Percentiles rank a stretch among this genome's conserved stretches.
These are phyloP conservation scores for Dipodomys spectabilis DNA, from an alignment of 2,113 vertebrate species.

Conservation along the genomic window DNA sequence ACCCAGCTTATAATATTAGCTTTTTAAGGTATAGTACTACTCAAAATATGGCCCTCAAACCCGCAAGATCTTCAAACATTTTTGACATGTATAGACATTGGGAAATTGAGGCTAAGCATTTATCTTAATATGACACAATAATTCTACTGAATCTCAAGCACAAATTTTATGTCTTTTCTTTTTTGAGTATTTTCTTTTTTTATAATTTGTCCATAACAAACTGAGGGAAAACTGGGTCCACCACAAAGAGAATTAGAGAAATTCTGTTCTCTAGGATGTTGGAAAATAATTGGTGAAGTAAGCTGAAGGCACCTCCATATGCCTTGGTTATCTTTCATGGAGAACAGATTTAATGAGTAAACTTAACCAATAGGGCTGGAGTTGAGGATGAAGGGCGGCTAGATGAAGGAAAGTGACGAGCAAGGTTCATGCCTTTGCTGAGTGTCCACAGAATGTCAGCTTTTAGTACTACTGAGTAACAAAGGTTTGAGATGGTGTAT, in stretches of 20 bases:
- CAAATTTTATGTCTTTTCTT: background rate
- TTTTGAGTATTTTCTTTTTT: constrained; percentile 2
- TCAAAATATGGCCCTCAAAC: background rate
- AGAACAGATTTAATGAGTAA: background rate
- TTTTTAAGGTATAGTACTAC: background rate
- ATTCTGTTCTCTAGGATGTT: background rate
- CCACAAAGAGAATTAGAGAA: background rate
- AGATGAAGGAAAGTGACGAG: background rate
- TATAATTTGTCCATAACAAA: background rate
- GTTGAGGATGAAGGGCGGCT: background rate
- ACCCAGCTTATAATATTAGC: background rate
- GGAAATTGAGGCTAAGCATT: background rate
- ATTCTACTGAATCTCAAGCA: constrained; percentile 16
- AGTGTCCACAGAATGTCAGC: background rate
- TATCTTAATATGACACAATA: background rate
- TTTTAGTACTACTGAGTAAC: background rate
- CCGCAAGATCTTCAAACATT: background rate
- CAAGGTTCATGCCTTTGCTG: background rate
- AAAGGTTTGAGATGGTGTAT: background rate
- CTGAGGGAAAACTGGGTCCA: background rate
- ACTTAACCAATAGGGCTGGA: background rate
- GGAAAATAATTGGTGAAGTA: background rate
- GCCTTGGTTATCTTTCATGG: background rate
- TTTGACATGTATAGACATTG: background rate
- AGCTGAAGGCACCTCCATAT: background rate